Conservation (phyloP, 1,140 invertebrate genomes). For the Trichoplusia ni region DNA sequence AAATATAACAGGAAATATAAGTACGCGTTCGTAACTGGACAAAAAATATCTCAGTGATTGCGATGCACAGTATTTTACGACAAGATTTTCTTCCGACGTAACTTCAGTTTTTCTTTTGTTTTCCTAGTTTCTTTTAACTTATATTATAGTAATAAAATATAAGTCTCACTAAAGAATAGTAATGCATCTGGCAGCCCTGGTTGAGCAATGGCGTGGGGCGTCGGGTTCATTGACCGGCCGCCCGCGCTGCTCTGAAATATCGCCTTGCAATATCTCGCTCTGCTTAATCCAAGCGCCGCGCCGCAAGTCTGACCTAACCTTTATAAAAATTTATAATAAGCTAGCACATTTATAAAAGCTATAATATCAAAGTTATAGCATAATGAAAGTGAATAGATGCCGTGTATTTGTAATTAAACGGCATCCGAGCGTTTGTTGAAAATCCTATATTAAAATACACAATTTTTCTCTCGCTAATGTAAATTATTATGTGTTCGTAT, state of each 20-base stretch:
- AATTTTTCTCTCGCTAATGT: neutral
- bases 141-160: neutral
- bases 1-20: no score
- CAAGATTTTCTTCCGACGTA: no score
- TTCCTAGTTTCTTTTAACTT: neutral
- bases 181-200: conserved; percentile 51
- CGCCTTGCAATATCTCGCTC: conserved; percentile 64
- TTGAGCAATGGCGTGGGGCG: conserved; percentile 50
- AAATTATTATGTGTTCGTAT: neutral
- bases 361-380: conserved; percentile 25
- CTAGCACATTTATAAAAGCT: conserved; percentile 12
- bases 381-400: conserved; percentile 16
- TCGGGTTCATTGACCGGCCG: conserved; percentile 65
- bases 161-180: neutral
- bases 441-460: neutral
- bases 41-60: no score
- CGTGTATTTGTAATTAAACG: conserved; percentile 23
- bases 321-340: conserved; percentile 44
- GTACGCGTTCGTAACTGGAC: no score
- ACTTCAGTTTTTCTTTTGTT: no score
- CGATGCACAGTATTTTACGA: no score
- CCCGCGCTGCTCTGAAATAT: conserved; percentile 62
- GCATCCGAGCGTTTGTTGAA: neutral
- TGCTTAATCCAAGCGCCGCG: conserved; percentile 54
- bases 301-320: conserved; percentile 51